These are phyloP conservation scores for Drosophila carrolli DNA, from an alignment of 1,140 invertebrate genomes.

Conservation along the genomic window DNA sequence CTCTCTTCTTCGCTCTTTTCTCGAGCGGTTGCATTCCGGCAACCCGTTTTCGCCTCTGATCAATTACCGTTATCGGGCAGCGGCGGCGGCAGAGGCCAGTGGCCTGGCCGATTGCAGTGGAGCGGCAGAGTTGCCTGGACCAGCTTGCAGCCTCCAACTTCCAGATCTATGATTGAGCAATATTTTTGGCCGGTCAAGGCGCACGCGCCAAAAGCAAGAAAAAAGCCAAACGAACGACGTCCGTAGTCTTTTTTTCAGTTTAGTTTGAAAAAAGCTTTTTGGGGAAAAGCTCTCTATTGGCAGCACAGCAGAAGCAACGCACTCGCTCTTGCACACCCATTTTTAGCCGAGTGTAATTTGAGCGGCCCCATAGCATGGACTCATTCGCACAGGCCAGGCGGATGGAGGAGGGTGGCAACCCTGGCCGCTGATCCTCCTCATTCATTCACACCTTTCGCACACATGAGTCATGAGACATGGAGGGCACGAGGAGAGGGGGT, in stretches of 20 bases:
- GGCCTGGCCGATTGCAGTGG: constrained; percentile 26
- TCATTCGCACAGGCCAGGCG: constrained; percentile 63
- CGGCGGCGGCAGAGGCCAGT: constrained; percentile 31
- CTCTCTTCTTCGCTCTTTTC: constrained; percentile 3
- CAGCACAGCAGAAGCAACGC: constrained; percentile 33
- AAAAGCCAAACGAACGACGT: constrained; percentile 7
- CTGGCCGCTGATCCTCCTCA: constrained; percentile 40
- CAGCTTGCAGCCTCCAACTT: constrained; percentile 21
- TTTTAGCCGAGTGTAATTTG: constrained; percentile 84
- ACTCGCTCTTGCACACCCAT: constrained; percentile 79
- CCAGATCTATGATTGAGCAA: constrained; percentile 66
- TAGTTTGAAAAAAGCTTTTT: constrained; percentile 34
- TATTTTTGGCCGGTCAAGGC: constrained; percentile 44
- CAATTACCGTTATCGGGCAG: constrained; percentile 72
- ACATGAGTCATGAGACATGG: constrained; percentile 32
- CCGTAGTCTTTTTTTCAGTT: constrained; percentile 12
- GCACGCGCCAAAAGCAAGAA: constrained; percentile 61
- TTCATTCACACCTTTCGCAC: constrained; percentile 49
- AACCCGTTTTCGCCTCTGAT: constrained; percentile 65
- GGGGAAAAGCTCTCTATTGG: constrained; percentile 51
- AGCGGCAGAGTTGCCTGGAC: constrained; percentile 23
- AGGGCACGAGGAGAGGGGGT: background rate
- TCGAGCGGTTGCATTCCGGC: constrained; percentile 62
- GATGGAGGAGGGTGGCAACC: constrained; percentile 20
- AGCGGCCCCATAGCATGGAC: constrained; percentile 76